Evolutionary conservation across 2,888 invertebrate genomes (phyloP).

Genomic region (Teinopalpus imperialis): DNA sequence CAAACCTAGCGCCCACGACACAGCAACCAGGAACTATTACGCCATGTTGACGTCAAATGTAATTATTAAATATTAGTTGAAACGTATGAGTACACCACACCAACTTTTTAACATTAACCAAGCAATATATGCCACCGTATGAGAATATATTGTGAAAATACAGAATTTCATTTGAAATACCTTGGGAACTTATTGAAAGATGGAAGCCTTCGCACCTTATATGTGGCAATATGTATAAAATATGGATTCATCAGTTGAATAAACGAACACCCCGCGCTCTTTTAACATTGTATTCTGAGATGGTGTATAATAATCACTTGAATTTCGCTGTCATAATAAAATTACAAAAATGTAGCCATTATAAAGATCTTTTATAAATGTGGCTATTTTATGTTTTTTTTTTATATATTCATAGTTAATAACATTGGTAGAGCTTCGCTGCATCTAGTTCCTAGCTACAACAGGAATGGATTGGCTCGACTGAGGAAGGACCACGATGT

Average conservation of each 20-base stretch:
- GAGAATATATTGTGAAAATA: slow-evolving; percentile 38
- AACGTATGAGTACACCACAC: too few species aligned
- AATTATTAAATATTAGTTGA: slow-evolving; percentile 3
- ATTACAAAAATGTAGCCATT: too few species aligned
- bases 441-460: too few species aligned
- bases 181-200: slow-evolving; percentile 40
- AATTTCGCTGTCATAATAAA: slow-evolving; percentile 31
- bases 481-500: too few species aligned
- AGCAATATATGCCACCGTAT: slow-evolving; percentile 33
- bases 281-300: slow-evolving; percentile 47
- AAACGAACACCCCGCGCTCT: slow-evolving; percentile 59
- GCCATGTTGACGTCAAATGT: too few species aligned
- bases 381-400: too few species aligned
- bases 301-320: slow-evolving; percentile 45
- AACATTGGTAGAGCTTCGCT: too few species aligned
- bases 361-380: too few species aligned
- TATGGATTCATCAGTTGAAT: slow-evolving; percentile 72
- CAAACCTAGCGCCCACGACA: too few species aligned
- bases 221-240: slow-evolving; percentile 69
- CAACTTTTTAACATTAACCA: slow-evolving; percentile 14
- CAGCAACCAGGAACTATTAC: too few species aligned
- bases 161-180: slow-evolving; percentile 47
- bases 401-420: too few species aligned
- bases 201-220: slow-evolving; percentile 44
- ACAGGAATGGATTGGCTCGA: too few species aligned